Evolutionary conservation across 2,113 vertebrate species (phyloP).

Genomic region (Otis tarda): DNA sequence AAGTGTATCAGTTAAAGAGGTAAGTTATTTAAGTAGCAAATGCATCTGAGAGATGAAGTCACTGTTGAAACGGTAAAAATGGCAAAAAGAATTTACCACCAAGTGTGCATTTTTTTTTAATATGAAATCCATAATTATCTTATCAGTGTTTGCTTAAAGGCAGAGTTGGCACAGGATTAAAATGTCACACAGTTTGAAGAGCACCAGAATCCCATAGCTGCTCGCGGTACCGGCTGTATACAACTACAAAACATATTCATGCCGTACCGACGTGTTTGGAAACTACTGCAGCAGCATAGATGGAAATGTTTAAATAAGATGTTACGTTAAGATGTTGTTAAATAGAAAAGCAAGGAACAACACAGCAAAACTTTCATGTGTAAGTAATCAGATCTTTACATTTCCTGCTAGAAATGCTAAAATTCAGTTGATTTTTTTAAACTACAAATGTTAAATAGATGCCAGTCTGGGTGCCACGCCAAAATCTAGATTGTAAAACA

Average conservation of each 20-base stretch:
- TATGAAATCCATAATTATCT: background rate
- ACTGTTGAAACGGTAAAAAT: background rate
- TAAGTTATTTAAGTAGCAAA: background rate
- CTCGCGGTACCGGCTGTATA: background rate
- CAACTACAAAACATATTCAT: background rate
- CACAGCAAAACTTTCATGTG: background rate
- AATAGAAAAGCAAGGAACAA: background rate
- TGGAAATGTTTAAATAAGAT: background rate
- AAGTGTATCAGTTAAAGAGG: background rate
- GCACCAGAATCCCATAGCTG: background rate
- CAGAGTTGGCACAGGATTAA: background rate
- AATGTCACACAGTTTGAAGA: slow-evolving; percentile 20
- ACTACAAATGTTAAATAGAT: background rate
- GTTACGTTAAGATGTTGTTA: background rate
- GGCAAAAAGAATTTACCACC: background rate
- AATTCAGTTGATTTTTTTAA: background rate
- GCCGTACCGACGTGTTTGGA: background rate
- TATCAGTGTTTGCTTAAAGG: slow-evolving; percentile 25
- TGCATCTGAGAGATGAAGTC: background rate
- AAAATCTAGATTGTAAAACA: background rate
- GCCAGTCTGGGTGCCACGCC: background rate
- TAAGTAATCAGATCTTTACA: background rate
- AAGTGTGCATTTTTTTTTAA: background rate
- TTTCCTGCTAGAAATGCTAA: background rate
- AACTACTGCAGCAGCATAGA: background rate